Conservation (phyloP, 2,888 invertebrate species). For the Aporophyla lueneburgensis region DNA sequence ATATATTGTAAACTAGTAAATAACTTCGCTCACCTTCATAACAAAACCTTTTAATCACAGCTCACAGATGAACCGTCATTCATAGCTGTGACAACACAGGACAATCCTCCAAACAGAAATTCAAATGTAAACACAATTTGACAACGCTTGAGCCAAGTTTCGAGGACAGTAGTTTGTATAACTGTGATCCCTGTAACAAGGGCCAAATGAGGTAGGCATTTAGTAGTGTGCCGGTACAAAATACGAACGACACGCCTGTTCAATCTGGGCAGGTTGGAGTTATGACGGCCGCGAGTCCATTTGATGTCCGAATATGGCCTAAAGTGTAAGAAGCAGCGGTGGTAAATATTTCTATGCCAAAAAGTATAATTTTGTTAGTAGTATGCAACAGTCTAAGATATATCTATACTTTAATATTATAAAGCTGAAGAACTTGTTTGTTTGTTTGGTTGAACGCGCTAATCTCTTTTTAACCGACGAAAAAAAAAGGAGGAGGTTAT, state of each 20-base stretch:
- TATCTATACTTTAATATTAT: too few species aligned
- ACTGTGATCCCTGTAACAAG: slow-evolving; percentile 78
- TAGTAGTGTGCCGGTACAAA: slow-evolving; percentile 69
- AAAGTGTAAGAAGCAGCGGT: slow-evolving; percentile 60
- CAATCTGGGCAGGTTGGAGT: slow-evolving; percentile 81
- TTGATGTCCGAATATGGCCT: slow-evolving; percentile 68
- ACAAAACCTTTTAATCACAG: slow-evolving; percentile 49
- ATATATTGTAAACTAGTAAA: neutral
- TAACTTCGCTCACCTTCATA: slow-evolving; percentile 6
- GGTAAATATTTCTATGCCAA: too few species aligned
- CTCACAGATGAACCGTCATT: slow-evolving; percentile 42
- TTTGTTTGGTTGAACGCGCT: too few species aligned
- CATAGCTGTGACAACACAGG: slow-evolving; percentile 37
- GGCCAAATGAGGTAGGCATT: slow-evolving; percentile 70
- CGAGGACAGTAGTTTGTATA: slow-evolving; percentile 63
- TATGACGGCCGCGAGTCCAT: slow-evolving; percentile 81
- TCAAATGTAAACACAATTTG: slow-evolving; percentile 60
- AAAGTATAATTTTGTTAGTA: neutral
- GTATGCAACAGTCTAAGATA: neutral
- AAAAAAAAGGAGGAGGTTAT: too few species aligned
- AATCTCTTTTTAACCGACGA: too few species aligned
- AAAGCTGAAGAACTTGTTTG: too few species aligned
- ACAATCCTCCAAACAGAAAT: slow-evolving; percentile 57
- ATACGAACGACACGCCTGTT: slow-evolving; percentile 78
- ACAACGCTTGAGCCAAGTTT: slow-evolving; percentile 59